Conservation (phyloP, 2,113 vertebrate genomes). For the Rhombomys opimus region DNA sequence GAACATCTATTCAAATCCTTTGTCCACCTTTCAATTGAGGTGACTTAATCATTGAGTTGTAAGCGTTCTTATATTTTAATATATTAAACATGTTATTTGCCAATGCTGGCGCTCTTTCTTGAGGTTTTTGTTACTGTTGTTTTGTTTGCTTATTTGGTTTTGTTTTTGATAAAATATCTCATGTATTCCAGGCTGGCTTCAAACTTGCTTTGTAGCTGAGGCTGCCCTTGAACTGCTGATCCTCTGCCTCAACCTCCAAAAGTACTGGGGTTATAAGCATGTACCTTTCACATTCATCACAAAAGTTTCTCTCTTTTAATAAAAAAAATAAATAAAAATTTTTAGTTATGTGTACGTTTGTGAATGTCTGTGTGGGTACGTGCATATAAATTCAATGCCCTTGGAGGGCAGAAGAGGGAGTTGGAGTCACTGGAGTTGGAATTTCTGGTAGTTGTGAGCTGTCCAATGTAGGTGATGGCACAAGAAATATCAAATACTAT, state of each 20-base stretch:
- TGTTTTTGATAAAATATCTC: not conserved
- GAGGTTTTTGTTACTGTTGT: not conserved
- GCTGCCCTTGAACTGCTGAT: not conserved
- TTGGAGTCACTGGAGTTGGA: not conserved
- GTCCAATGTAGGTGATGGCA: not conserved
- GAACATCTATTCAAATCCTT: not conserved
- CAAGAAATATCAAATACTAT: not conserved
- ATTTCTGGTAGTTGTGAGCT: not conserved
- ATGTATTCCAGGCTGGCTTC: not conserved
- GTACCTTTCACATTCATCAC: not conserved
- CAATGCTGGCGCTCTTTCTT: not conserved
- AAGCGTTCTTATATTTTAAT: not conserved
- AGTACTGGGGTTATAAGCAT: not conserved
- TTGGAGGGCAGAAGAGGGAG: not conserved
- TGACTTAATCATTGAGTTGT: not conserved
- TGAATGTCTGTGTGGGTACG: not conserved
- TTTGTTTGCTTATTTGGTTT: not conserved
- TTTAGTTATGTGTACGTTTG: not conserved
- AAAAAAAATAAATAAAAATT: not conserved
- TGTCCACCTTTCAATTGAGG: not conserved
- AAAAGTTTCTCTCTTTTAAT: not conserved
- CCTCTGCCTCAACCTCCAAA: not conserved
- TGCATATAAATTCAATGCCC: not conserved
- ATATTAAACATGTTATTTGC: slow-evolving; percentile 5
- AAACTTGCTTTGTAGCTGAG: not conserved